These are phyloP conservation scores for Belgica antarctica DNA, from an alignment of 2,888 invertebrate species.

Conservation along the genomic window DNA sequence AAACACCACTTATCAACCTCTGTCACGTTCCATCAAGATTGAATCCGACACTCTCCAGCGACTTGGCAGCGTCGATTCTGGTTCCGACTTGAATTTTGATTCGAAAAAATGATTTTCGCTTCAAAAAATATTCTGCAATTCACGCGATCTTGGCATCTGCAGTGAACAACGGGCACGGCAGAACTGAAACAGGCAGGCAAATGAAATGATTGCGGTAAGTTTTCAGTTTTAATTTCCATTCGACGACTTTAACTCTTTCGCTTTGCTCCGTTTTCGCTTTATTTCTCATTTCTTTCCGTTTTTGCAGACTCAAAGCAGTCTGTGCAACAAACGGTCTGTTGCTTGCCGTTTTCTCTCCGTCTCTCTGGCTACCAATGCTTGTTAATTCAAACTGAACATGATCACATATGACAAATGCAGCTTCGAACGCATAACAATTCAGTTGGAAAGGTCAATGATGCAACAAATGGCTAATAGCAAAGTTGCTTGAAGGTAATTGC, in stretches of 20 bases:
- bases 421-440: background rate
- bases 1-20: slow-evolving; percentile 34
- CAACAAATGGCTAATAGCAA: slow-evolving; percentile 6
- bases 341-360: background rate
- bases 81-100: background rate
- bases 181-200: slow-evolving; percentile 9
- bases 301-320: background rate
- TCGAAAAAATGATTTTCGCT: background rate
- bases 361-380: too few species aligned
- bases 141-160: background rate
- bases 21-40: slow-evolving; percentile 27
- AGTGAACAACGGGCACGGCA: background rate
- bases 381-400: background rate
- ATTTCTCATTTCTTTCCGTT: background rate
- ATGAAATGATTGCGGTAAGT: slow-evolving; percentile 25
- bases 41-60: background rate
- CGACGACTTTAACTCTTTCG: background rate
- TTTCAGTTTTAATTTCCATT: slow-evolving; percentile 16
- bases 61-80: background rate
- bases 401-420: slow-evolving; percentile 32
- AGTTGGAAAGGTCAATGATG: slow-evolving; percentile 13
- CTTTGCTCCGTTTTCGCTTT: background rate
- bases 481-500: too few species aligned
- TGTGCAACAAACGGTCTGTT: background rate
- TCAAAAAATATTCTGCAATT: background rate